Base-by-base conservation (phyloP, 2,888 invertebrate genomes). In the Pollenia griseotomentosa region DNA sequence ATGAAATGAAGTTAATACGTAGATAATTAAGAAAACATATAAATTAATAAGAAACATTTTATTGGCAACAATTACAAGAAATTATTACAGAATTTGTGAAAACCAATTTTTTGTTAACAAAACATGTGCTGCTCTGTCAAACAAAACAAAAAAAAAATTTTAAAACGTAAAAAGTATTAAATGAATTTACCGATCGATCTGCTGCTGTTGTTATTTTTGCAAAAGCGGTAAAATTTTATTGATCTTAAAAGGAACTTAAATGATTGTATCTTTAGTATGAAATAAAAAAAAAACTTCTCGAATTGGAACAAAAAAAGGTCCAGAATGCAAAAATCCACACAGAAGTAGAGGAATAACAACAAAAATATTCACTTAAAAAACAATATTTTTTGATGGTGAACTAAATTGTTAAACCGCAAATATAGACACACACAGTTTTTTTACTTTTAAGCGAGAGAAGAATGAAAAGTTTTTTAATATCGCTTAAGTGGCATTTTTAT, bases 141-240 rank as follows among this genome's bases (percentile, higher is more conserved):
- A 51, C 7, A 44, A 61, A 42, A 68, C 19, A 59, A n/a, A 44
- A 61, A 48, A 14, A 16, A 6, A 0, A 6, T 33, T 33, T 33
- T 33, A 48, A 51, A 40, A 4, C 14, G 2, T 19, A 14, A 23
- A 23, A 63, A 8, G 14, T 19, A 65, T 19, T 19, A 73, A 83
- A 53, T 71, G 71, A 14, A 55, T 33, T 33, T 33, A 63, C 55
- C 16, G 16, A n/a, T 42, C 46, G 46, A 65, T 33, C n/a, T 44
- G n/a, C 51, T 33, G 61, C 23, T 73, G 14, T n/a, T 63, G 55
- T 46, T 44, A 7, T 23, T 65, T 40, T 46, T 14, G 48, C n/a
- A 46, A 66, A 68, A 73, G 88, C 88, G 88, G 88, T 88, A 77
- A 71, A 79, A 83, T 85, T 66, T 85, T 83, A 85, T 88, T 88